Evolutionary conservation across 37 sponge, comb jelly and placozoan species (phyloP), one percentile per base, ranked within the genome.

Genomic region (Theonella swinhoei): DNA sequence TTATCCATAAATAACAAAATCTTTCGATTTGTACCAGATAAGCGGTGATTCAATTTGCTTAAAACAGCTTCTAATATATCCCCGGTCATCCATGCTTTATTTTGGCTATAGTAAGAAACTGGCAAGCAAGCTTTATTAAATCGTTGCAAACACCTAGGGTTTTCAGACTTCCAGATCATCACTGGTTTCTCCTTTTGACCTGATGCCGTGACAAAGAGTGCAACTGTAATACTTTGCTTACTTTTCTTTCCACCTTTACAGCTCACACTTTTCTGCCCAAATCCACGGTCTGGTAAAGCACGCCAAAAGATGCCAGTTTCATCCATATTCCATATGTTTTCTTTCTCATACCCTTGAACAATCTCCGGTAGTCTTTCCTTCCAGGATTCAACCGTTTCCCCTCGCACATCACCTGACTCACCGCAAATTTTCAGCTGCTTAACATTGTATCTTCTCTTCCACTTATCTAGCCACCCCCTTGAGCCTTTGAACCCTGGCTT

Each of bases 1-100:
- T 76, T 43, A 11, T 60, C 62, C 78, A 76, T 76, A 28, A 76
- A 76, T 17, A 76, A 29, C 63, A 76, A 60, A 76, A 23, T 11
- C 20, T 62, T 40, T 39, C 5, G 64, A 34, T n/a, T 76, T 76
- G 31, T 17, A 14, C 78, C n/a, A 25, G 36, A 22, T 62, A 76
- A 5, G 22, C n/a, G 62, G 34, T 40, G 30, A 31, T 76, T 76
- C 63, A 76, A 30, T 31, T 76, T 76, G 30, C 4, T 59, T 11
- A 76, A 40, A 24, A 76, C n/a, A 11, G 78, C 26, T 31, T 79
- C 80, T 33, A 79, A 14, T 24, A 79, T 61, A 24, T 79, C 8
- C 5, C 80, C 80, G 17, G 37, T 80, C 80, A 65, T 80, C 80
- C 68, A 80, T 71, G 80, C 68, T 80, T 77, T 77, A 25, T 20